These are phyloP conservation scores for Diaphora mendica DNA, from an alignment of 2,888 invertebrate species.

Conservation along the genomic window DNA sequence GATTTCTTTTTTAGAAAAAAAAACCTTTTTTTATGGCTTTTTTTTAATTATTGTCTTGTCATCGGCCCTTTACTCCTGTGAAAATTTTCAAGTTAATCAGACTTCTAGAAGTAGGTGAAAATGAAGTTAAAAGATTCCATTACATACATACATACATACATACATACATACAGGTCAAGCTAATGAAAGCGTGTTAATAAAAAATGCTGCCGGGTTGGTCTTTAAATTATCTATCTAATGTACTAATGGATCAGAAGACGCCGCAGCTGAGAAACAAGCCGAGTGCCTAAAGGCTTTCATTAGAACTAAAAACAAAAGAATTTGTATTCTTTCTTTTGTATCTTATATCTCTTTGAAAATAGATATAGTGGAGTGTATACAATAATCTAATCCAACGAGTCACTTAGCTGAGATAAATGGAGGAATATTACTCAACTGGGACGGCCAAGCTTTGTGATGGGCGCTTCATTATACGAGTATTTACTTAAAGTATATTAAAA, in stretches of 20 bases:
- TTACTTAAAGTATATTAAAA: conserved; percentile 30
- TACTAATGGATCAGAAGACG: not conserved
- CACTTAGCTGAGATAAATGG: conserved; percentile 44
- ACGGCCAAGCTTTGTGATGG: conserved; percentile 30
- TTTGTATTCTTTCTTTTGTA: not conserved
- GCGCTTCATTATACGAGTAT: conserved; percentile 23
- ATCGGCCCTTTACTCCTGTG: too few relatives aligned
- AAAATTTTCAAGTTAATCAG: too few relatives aligned
- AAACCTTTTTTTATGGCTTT: too few relatives aligned
- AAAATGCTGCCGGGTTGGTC: too few relatives aligned
- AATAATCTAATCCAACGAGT: conserved; percentile 44
- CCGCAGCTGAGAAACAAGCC: not conserved
- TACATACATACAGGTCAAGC: too few relatives aligned
- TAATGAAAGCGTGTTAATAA: too few relatives aligned
- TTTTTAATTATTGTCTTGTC: too few relatives aligned
- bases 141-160: too few relatives aligned
- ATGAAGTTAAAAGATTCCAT: too few relatives aligned
- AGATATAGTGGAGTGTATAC: conserved; percentile 5
- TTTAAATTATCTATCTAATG: not conserved
- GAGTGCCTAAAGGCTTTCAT: not conserved
- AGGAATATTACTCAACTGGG: conserved; percentile 38
- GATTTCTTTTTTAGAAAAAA: too few relatives aligned
- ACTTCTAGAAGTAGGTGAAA: too few relatives aligned
- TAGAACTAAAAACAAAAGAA: not conserved
- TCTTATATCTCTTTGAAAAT: not conserved